phyloP scores from a whole-genome alignment of 2,797 vertebrate species.

The Bryconaethiops microstoma region DNA sequence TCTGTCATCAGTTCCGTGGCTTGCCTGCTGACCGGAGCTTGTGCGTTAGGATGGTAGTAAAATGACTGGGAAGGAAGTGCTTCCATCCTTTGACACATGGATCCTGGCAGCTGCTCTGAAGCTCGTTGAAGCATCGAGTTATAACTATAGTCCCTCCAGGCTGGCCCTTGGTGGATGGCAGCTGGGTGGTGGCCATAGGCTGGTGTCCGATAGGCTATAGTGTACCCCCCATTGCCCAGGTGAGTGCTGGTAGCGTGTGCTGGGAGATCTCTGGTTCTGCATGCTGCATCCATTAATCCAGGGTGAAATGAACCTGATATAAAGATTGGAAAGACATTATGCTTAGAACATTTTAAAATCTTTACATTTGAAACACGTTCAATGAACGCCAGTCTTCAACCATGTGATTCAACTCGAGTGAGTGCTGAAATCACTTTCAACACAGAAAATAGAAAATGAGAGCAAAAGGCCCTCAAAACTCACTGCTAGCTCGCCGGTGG shows the following conservation, averaged over 20 bases:
- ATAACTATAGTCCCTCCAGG: slow-evolving; percentile 70
- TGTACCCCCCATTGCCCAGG: slow-evolving; percentile 66
- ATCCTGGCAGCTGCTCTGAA: slow-evolving; percentile 65
- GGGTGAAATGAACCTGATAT: slow-evolving; percentile 64
- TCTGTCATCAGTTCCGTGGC: slow-evolving; percentile 23
- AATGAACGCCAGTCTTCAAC: background rate
- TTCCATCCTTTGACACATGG: slow-evolving; percentile 63
- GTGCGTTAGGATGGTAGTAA: slow-evolving; percentile 50
- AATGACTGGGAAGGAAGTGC: slow-evolving; percentile 66
- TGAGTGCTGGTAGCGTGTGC: slow-evolving; percentile 61
- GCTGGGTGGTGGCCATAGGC: slow-evolving; percentile 68
- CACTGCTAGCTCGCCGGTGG: slow-evolving; percentile 69
- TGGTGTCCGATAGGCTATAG: slow-evolving; percentile 64
- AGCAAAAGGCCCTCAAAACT: slow-evolving; percentile 50
- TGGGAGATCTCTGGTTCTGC: slow-evolving; percentile 65
- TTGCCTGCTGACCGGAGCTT: slow-evolving; percentile 3
- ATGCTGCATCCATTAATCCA: slow-evolving; percentile 59
- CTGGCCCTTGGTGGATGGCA: slow-evolving; percentile 44
- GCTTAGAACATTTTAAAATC: background rate
- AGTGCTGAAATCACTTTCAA: too few species aligned
- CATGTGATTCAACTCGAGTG: too few species aligned
- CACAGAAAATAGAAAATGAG: background rate
- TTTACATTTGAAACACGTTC: background rate
- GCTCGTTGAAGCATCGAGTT: slow-evolving; percentile 48
- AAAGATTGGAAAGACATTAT: slow-evolving; percentile 13